Evolutionary conservation across 2,888 invertebrate genomes (phyloP), one percentile per base, ranked within the genome.

Genomic region (Pyralis farinalis): DNA sequence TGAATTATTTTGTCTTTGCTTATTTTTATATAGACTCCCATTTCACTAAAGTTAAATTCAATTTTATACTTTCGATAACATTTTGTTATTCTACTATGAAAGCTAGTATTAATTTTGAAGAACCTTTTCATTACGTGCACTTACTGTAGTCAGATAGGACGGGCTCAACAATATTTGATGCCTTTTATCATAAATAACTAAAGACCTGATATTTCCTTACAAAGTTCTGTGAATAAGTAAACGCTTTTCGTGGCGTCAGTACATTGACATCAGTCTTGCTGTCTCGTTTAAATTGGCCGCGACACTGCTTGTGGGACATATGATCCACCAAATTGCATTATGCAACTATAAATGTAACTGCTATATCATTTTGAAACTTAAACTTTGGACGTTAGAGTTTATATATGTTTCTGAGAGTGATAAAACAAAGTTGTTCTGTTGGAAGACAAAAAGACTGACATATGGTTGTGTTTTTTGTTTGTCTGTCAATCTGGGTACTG

Each of bases 261-360:
- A 49, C 49, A 52, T 54, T 53, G 55, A 58, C 62, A 58, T 58
- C 54, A 49, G 56, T 59, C 61, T 56, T 58, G 41, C 64, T 61
- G 74, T 75, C 60, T 59, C 61, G 67, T 71, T 78, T 73, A 81
- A 83, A 85, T 84, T 83, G 77, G 64, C 73, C 73, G 67, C 50
- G 71, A 74, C 76, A 63, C 65, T 65, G 51, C 51, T 55, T 49
- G 62, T 52, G 55, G 59, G 68, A 66, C 73, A 58, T 50, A 54
- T 57, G 61, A 59, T 53, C 56, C 54, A 54, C 47, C 42, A 16
- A 53, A 48, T 39, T 48, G 53, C 42, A n/a, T 32, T 22, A 8
- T 27, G 1, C 12, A 28, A 11, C 25, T 11, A 21, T 25, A 20
- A 39, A 32, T 16, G 10, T 5, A 39, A 30, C 32, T 25, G 16